A percentile compares a stretch with the other conserved stretches of the same genome.
Evolutionary conservation across 2,113 vertebrate species (phyloP).

Genomic region (Xiphophorus hellerii): DNA sequence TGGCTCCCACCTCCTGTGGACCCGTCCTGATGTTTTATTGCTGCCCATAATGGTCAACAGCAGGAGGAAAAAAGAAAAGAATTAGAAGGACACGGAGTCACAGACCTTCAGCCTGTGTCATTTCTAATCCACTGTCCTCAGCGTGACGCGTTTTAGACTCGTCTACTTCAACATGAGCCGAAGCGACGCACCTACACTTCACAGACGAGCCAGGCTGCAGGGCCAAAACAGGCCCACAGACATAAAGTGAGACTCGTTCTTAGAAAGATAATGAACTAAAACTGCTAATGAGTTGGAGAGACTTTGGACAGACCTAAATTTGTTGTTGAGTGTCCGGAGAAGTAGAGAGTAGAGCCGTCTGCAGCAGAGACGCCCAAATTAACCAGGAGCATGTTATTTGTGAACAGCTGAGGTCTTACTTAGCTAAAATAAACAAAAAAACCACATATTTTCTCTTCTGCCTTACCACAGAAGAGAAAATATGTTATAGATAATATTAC

Average conservation of each 20-base stretch:
- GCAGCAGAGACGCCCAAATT: no score
- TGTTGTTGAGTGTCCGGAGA: no score
- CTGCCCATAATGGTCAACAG: constrained; percentile 25
- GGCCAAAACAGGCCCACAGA: neutral
- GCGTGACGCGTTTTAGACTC: neutral
- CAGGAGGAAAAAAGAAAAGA: neutral
- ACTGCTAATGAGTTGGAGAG: neutral
- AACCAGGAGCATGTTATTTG: neutral
- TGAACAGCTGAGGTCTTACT: neutral
- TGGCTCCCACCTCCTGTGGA: constrained; percentile 43
- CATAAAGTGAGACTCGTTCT: neutral
- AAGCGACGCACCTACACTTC: neutral
- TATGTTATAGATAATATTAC: neutral
- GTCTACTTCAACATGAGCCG: neutral
- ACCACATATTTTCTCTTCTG: no score
- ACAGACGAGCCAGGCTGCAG: neutral
- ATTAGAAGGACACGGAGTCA: neutral
- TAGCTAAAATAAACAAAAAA: neutral
- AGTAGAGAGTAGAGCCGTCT: no score
- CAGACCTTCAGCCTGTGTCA: neutral
- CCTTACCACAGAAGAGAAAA: no score
- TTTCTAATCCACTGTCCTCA: neutral
- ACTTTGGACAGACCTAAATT: no score
- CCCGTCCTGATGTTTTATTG: constrained; percentile 47
- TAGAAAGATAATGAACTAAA: no score